Evolutionary conservation across 2,888 invertebrate species (phyloP).

Genomic region (Ashinkailepas kermadecensis): DNA sequence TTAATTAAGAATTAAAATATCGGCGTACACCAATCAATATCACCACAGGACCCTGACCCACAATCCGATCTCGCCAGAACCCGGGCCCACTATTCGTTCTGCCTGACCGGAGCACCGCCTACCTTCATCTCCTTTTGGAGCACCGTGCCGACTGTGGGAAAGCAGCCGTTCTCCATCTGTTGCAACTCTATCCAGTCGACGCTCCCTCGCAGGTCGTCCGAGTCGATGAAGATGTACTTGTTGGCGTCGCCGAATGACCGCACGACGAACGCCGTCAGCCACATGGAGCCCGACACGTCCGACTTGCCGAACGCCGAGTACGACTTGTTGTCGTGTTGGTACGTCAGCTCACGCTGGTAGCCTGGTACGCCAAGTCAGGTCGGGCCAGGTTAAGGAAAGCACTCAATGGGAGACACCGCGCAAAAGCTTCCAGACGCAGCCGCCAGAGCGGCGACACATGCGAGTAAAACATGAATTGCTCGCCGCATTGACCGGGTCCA

Average conservation of each 20-base stretch:
- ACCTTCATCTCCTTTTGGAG: constrained; percentile 36
- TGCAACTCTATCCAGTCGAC: constrained; percentile 41
- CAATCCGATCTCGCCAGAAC: too few species aligned
- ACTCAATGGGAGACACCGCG: too few species aligned
- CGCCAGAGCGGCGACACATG: too few species aligned
- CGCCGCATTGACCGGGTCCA: too few species aligned
- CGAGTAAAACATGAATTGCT: too few species aligned
- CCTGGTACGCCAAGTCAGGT: constrained; percentile 45
- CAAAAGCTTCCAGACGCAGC: too few species aligned
- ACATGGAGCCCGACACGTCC: constrained; percentile 60
- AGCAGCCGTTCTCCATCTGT: constrained; percentile 35
- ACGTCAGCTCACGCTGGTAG: constrained; percentile 69
- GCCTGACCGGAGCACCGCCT: not conserved
- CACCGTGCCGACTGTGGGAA: constrained; percentile 33
- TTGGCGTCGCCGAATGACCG: constrained; percentile 58
- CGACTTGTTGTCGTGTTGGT: constrained; percentile 64
- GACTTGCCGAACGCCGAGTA: constrained; percentile 69
- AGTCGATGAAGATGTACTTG: constrained; percentile 49
- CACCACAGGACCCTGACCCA: too few species aligned
- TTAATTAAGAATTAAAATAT: too few species aligned
- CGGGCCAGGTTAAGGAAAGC: too few species aligned
- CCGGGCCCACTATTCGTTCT: too few species aligned
- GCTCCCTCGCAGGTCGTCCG: constrained; percentile 47
- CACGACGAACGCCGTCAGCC: constrained; percentile 69
- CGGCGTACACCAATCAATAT: too few species aligned